Base-by-base conservation (phyloP, 2,888 invertebrate species). In the Papilio elwesi region DNA sequence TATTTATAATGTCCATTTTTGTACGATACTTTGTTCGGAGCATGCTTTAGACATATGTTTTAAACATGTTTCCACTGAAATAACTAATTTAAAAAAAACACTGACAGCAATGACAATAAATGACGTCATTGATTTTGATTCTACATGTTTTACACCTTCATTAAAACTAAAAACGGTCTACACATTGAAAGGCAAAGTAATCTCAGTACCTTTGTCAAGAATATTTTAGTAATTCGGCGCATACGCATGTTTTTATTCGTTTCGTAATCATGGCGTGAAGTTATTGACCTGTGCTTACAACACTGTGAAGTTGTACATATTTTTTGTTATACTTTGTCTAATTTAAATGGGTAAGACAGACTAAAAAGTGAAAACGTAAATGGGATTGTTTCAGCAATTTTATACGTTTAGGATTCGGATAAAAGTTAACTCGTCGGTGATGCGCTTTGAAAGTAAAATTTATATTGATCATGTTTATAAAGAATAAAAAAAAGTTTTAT, bases 301-400 rank as follows among this genome's bases (percentile, higher is more conserved):
- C 13, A 57, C 57, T 13, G 57, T 57, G 8, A 57, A 57, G 55
- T 55, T 13, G 26, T 26, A 4, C 13, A 10, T 49, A 10, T 49
- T 12, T 57, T 57, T 57, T 57, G 11, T 55, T 55, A 26, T 12
- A 16, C 6, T 26, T 11, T 57, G 49, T 13, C 12, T 36, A 57
- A 36, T 57, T 36, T 26, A 26, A 26, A 26, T 26, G 1, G 26
- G 26, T 57, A 7, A 36, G 36, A 6, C 13, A 36, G 16, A 55
- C 16, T n/a, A 36, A 57, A 57, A 57, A 57, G 57, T 57, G 57
- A 57, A 57, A 6, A 57, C 57, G 12, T 11, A 57, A 57, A 57
- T 57, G 12, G 12, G 13, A 57, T 57, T 57, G 57, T 57, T 57
- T 26, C 57, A 57, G 36, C 36, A 57, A 57, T 57, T 36, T 57